Evolutionary conservation across 2,888 invertebrate genomes (phyloP).

Genomic region (Pterostichus madidus): DNA sequence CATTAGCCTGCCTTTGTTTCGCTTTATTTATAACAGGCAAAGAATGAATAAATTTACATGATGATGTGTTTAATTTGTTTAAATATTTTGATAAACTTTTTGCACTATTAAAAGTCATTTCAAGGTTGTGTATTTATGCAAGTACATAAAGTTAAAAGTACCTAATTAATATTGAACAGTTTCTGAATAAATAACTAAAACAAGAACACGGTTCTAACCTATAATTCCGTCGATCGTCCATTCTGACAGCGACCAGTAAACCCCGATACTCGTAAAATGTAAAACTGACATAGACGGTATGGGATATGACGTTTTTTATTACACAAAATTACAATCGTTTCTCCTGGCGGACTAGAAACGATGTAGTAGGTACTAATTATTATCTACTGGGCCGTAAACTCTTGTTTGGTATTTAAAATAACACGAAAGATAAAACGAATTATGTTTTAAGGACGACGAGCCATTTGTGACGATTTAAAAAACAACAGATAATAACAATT

Average conservation of each 20-base stretch:
- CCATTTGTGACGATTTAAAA: background rate
- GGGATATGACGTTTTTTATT: conserved; percentile 25
- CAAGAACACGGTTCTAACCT: background rate
- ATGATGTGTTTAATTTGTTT: too few relatives aligned
- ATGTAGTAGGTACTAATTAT: conserved; percentile 6
- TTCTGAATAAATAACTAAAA: conserved; percentile 7
- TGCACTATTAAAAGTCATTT: too few relatives aligned
- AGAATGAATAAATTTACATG: too few relatives aligned
- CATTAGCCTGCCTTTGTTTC: too few relatives aligned
- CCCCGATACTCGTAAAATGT: background rate
- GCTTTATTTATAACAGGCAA: too few relatives aligned
- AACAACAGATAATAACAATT: background rate
- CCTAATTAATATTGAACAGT: conserved; percentile 26
- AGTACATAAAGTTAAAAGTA: conserved; percentile 21
- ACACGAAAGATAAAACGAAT: conserved; percentile 2
- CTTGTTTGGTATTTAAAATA: conserved; percentile 2
- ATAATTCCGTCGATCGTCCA: background rate
- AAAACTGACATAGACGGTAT: conserved; percentile 5
- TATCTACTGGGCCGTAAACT: background rate
- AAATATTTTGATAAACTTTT: too few relatives aligned
- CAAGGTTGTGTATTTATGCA: conserved; percentile 8
- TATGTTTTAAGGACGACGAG: background rate
- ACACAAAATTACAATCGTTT: conserved; percentile 41
- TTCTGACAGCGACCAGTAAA: background rate
- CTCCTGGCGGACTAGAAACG: conserved; percentile 88